These are phyloP conservation scores for Thera obeliscata DNA, from an alignment of 2,888 invertebrate species.

Conservation along the genomic window DNA sequence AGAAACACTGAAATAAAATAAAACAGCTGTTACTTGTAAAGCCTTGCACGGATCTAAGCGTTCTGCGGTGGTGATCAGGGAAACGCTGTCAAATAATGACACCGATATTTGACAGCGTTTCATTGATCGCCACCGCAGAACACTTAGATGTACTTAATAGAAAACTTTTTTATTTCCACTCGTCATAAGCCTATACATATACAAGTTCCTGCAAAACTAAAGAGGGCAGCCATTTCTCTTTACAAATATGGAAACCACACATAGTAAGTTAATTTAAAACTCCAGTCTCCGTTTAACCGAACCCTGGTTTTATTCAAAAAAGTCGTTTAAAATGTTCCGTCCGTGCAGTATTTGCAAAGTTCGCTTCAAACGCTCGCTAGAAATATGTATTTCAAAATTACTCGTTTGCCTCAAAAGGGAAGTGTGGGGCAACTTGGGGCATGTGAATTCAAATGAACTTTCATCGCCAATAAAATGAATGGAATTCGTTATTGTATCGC, in stretches of 20 bases:
- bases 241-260: conserved; percentile 29
- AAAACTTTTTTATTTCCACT: no score
- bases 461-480: conserved; percentile 55
- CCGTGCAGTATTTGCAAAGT: conserved; percentile 62
- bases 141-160: no score
- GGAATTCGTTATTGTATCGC: conserved; percentile 45
- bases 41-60: no score
- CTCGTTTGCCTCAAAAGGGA: conserved; percentile 25
- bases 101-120: no score
- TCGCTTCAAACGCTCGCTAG: conserved; percentile 55
- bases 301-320: conserved; percentile 53
- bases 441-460: conserved; percentile 51
- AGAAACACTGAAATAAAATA: no score
- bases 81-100: no score
- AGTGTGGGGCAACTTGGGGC: conserved; percentile 40
- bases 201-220: conserved; percentile 14
- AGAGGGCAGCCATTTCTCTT: conserved; percentile 20
- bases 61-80: no score
- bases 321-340: conserved; percentile 55
- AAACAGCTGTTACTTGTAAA: no score
- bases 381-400: conserved; percentile 61
- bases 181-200: no score
- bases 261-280: conserved; percentile 37
- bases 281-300: conserved; percentile 35
- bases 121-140: no score